phyloP scores from a whole-genome alignment of 1,140 invertebrate species.

The Aphidius gifuensis region DNA sequence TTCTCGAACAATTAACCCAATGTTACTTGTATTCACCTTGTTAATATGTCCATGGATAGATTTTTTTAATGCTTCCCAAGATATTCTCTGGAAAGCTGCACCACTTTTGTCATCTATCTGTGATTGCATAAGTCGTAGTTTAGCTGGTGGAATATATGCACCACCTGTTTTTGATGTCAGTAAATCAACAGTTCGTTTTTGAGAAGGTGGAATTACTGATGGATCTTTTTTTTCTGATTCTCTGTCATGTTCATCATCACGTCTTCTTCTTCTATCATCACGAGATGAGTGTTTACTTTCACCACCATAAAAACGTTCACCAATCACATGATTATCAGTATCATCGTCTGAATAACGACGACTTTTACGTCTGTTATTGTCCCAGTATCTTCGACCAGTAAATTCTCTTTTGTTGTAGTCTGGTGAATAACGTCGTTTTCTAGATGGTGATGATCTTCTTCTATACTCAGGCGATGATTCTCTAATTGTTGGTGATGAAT shows the following conservation, averaged over 20 bases:
- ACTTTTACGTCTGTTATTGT: no score
- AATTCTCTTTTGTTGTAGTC: no score
- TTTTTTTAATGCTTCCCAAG: conserved; percentile 99
- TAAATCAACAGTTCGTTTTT: conserved; percentile 67
- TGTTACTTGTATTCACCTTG: conserved; percentile 96
- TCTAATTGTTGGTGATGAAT: no score
- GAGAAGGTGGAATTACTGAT: conserved; percentile 35
- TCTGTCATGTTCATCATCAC: not conserved
- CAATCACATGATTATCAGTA: no score
- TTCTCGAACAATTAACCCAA: conserved; percentile 87
- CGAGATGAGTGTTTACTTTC: no score
- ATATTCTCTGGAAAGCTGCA: conserved; percentile 89
- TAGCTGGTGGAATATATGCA: conserved; percentile 97
- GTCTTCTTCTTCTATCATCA: no score
- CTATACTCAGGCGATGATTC: no score
- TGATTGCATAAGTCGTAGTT: conserved; percentile 89
- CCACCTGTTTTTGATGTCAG: conserved; percentile 87
- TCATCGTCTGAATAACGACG: no score
- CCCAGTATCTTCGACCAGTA: no score
- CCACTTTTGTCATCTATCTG: conserved; percentile 91
- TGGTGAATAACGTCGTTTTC: no score
- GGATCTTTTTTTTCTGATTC: conserved; percentile 31
- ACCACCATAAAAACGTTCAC: no score
- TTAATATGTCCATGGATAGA: conserved; percentile 99
- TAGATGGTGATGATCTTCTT: no score